Evolutionary conservation across 2,113 vertebrate genomes (phyloP).

Genomic region (Electrona antarctica): DNA sequence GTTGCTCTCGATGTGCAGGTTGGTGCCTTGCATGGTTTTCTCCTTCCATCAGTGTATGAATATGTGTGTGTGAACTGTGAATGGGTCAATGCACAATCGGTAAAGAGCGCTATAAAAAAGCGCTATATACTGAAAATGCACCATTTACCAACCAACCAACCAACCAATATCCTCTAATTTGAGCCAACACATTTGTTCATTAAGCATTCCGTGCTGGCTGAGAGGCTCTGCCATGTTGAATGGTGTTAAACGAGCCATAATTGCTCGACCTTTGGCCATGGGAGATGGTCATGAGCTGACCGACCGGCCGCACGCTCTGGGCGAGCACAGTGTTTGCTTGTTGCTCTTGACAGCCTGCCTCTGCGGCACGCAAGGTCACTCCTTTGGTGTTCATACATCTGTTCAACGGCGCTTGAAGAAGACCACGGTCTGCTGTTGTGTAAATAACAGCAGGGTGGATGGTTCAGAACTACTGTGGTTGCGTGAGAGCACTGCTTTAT

Average conservation of each 20-base stretch:
- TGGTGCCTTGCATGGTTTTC: too few relatives aligned
- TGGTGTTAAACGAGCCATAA: slow-evolving; percentile 47
- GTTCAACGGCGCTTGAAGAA: slow-evolving; percentile 48
- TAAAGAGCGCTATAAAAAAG: too few relatives aligned
- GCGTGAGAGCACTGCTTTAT: slow-evolving; percentile 22
- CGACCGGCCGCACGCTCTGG: slow-evolving; percentile 12
- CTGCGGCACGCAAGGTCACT: slow-evolving; percentile 49
- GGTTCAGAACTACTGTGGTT: slow-evolving; percentile 19
- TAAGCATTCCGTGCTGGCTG: slow-evolving; percentile 30
- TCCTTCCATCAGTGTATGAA: too few relatives aligned
- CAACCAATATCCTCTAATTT: too few relatives aligned
- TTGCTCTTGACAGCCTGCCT: slow-evolving; percentile 65
- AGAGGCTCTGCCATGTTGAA: slow-evolving; percentile 4
- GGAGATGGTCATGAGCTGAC: slow-evolving; percentile 28
- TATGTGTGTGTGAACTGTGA: too few relatives aligned
- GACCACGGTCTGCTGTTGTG: slow-evolving; percentile 27
- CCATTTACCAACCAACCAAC: too few relatives aligned
- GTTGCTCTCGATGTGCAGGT: too few relatives aligned
- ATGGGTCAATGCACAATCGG: too few relatives aligned
- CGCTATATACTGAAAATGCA: too few relatives aligned
- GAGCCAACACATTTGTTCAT: slow-evolving; percentile 22
- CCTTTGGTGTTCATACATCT: slow-evolving; percentile 53
- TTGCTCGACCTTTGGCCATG: slow-evolving; percentile 62
- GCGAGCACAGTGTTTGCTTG: slow-evolving; percentile 46
- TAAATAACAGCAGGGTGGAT: slow-evolving; percentile 39